Evolutionary conservation across 2,113 vertebrate genomes (phyloP).

Genomic region (Albula goreensis): DNA sequence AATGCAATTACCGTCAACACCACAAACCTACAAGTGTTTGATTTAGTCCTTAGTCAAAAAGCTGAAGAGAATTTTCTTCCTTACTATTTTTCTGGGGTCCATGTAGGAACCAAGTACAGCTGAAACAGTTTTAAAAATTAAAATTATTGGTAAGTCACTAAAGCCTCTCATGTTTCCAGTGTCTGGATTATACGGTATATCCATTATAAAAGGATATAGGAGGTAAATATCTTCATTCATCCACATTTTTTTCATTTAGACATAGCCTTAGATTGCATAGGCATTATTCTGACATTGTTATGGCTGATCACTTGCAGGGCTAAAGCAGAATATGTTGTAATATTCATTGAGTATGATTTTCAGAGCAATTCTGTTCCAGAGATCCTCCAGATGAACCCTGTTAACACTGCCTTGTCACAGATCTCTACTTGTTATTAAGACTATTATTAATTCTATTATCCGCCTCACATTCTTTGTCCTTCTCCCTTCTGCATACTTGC

Average conservation of each 20-base stretch:
- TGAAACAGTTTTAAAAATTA: no score
- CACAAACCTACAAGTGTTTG: slow-evolving; percentile 36
- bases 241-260: background rate
- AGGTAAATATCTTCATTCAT: background rate
- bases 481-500: background rate
- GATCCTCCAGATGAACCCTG: background rate
- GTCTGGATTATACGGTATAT: background rate
- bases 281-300: background rate
- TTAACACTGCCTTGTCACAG: background rate
- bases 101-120: background rate
- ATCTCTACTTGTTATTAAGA: no score
- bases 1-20: slow-evolving; percentile 63
- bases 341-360: background rate
- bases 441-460: background rate
- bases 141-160: background rate
- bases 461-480: background rate
- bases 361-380: background rate
- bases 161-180: background rate
- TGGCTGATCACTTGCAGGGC: background rate
- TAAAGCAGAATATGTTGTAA: background rate
- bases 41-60: slow-evolving; percentile 37
- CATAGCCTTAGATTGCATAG: background rate
- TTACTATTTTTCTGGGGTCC: background rate
- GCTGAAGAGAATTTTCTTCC: background rate
- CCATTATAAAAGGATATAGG: background rate